phyloP scores from a whole-genome alignment of 2,113 vertebrate genomes.

The Bothrops jararaca region DNA sequence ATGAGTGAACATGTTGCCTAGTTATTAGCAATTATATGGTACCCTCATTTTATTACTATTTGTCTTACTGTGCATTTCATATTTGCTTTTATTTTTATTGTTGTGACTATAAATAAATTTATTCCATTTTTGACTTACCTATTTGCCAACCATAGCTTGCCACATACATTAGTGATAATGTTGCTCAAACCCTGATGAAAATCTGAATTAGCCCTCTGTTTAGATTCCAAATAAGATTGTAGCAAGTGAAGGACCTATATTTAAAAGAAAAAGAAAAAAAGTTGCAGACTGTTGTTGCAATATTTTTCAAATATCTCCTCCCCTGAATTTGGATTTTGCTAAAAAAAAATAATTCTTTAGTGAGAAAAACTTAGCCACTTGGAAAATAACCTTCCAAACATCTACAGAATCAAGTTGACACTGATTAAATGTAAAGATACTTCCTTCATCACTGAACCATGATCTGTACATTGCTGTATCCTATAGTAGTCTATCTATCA shows the following conservation, averaged over 20 bases:
- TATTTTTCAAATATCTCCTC: conserved; percentile 40
- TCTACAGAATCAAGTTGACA: conserved; percentile 17
- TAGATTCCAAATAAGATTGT: conserved; percentile 82
- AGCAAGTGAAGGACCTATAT: conserved; percentile 87
- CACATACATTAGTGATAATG: conserved; percentile 71
- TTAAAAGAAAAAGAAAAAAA: conserved; percentile 42
- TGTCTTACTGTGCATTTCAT: not conserved
- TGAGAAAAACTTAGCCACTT: conserved; percentile 45
- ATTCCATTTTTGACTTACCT: conserved; percentile 75
- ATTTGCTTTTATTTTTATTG: not conserved
- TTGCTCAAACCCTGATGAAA: conserved; percentile 67
- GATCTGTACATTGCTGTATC: not conserved
- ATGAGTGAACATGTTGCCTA: not conserved
- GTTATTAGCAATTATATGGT: not conserved
- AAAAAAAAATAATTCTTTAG: conserved; percentile 29
- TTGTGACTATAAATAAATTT: not conserved
- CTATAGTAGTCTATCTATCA: not conserved
- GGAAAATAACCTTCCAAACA: conserved; percentile 32
- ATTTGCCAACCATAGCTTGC: conserved; percentile 87
- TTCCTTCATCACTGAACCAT: not conserved
- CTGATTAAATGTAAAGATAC: not conserved
- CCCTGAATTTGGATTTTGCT: conserved; percentile 47
- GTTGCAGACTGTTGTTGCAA: conserved; percentile 52
- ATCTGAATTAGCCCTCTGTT: conserved; percentile 72
- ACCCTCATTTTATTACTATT: not conserved